phyloP scores from a whole-genome alignment of 2,888 invertebrate species.

The Rhagonycha lutea region DNA sequence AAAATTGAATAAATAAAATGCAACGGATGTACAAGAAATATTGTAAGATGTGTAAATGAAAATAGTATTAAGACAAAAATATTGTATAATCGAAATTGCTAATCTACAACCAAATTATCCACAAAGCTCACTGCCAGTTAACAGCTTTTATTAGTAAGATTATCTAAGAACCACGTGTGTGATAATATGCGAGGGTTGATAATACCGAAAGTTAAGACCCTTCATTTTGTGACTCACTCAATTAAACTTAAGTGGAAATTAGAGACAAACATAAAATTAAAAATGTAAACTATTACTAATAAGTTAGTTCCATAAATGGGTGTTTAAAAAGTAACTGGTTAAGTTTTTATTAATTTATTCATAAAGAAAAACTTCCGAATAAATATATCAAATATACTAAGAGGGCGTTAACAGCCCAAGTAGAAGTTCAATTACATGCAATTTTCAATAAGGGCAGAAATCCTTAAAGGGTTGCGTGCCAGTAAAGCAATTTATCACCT shows the following conservation, averaged over 20 bases:
- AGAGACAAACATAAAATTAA: constrained; percentile 29
- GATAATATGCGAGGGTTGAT: constrained; percentile 45
- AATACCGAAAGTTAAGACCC: constrained; percentile 20
- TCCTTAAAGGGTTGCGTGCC: constrained; percentile 18
- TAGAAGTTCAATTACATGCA: constrained; percentile 12
- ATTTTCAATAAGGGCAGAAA: constrained; percentile 7
- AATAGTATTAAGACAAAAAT: no score
- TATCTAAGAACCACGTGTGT: constrained; percentile 38
- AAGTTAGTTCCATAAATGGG: not conserved
- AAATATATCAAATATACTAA: not conserved
- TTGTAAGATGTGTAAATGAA: no score
- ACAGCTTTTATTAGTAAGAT: constrained; percentile 31
- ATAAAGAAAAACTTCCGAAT: not conserved
- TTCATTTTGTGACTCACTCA: constrained; percentile 32
- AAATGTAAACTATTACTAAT: constrained; percentile 10
- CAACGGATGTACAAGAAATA: no score
- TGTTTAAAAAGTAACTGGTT: not conserved
- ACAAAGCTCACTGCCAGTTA: constrained; percentile 16
- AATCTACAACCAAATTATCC: not conserved
- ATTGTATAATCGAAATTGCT: not conserved
- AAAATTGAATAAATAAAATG: no score
- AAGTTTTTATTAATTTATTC: not conserved
- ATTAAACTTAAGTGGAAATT: constrained; percentile 34
- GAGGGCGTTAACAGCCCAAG: not conserved
- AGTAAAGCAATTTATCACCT: constrained; percentile 25